Evolutionary conservation across 64 coral and sea anemone species (phyloP), one percentile per base, ranked within the genome.

Genomic region (Montipora capricornis): DNA sequence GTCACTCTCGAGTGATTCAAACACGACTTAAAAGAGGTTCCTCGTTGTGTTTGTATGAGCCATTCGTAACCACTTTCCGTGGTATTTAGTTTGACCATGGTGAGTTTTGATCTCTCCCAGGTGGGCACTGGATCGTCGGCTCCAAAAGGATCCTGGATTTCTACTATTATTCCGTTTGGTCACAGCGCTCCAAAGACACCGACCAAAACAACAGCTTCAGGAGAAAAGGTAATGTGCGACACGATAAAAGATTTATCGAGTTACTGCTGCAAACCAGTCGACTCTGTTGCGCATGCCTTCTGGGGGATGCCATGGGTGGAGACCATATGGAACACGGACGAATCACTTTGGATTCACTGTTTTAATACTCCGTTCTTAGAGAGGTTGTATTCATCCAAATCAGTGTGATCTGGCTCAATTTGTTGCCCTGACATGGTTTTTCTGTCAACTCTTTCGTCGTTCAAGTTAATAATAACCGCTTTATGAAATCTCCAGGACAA

Each of bases 131-230:
- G 92, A 51, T 91, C 95, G 6, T 66, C 49, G 20, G 62, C 82
- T n/a, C 78, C 80, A 70, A 89, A 89, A 50, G 82, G 82, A 85
- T 85, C 82, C 15, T 97, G 95, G 95, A 97, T 97, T 13, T 94
- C 95, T 12, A 94, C 68, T 81, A 8, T 97, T 37, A 45, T 91
- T 44, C 95, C 95, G 19, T 97, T 97, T 77, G 95, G 95, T 73
- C 80, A 44, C 60, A 82, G 81, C 16, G 49, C 95, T 14, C 95
- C 88, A 0, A 87, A 52, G 82, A 84, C 92, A 66, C 92, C 92
- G 5, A 80, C 81, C 15, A 66, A 44, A 1, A 94, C 78, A 49
- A 84, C 83, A 47, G 76, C 76, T 2, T 9, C 88, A 46, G 49
- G 53, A 3, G 88, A 58, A n/a, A 88, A 85, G 82, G 82, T 85